phyloP scores from a whole-genome alignment of 2,797 vertebrate species.

The Parauchenoglanis ngamensis region DNA sequence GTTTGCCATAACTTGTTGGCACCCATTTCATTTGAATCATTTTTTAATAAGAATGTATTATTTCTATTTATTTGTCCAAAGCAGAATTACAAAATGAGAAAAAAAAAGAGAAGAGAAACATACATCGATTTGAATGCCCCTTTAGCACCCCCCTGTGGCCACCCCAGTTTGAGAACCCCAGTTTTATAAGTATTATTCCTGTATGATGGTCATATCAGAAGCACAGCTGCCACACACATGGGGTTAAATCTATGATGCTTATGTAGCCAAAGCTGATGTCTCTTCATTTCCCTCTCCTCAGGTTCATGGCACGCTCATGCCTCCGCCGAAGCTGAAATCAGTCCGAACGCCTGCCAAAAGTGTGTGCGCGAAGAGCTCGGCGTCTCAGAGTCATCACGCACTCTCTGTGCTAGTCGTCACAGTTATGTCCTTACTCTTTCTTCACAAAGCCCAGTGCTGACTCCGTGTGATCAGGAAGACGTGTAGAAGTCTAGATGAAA shows the following conservation, averaged over 20 bases:
- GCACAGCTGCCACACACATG: background rate
- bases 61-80: background rate
- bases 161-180: background rate
- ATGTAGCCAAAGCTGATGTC: background rate
- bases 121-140: background rate
- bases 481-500: background rate
- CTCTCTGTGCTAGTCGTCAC: background rate
- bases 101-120: no score
- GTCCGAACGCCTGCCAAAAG: slow-evolving; percentile 56
- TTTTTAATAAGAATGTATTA: no score
- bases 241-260: background rate
- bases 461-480: background rate
- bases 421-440: slow-evolving; percentile 31
- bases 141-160: background rate
- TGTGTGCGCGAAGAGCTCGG: slow-evolving; percentile 34
- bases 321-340: slow-evolving; percentile 76
- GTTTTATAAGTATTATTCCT: background rate
- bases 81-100: background rate
- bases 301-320: slow-evolving; percentile 82
- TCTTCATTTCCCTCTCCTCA: slow-evolving; percentile 58
- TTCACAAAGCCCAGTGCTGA: background rate
- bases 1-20: background rate
- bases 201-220: background rate
- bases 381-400: background rate
- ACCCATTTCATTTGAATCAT: background rate